Evolutionary conservation across 2,797 vertebrate species (phyloP).

Genomic region (Ataeniobius toweri): DNA sequence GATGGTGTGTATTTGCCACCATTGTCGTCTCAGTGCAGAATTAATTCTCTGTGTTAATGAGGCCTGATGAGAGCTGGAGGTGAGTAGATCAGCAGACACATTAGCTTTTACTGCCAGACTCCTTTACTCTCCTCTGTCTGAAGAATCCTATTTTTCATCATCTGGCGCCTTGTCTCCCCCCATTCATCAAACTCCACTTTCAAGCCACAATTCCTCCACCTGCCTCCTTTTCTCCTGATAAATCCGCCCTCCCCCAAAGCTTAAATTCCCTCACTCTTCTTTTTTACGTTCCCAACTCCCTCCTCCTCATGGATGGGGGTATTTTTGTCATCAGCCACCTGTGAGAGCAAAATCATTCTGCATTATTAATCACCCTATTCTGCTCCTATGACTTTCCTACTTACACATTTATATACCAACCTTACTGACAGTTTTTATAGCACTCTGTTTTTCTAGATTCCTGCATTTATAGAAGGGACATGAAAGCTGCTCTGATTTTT

Average conservation of each 20-base stretch:
- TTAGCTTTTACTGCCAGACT: slow-evolving; percentile 60
- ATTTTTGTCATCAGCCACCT: slow-evolving; percentile 72
- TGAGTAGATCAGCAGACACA: slow-evolving; percentile 64
- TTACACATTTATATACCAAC: slow-evolving; percentile 21
- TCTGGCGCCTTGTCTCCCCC: slow-evolving; percentile 57
- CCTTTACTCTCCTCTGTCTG: slow-evolving; percentile 41
- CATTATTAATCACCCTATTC: slow-evolving; percentile 67
- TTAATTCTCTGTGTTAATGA: slow-evolving; percentile 64
- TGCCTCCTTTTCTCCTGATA: slow-evolving; percentile 45
- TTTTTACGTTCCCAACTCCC: slow-evolving; percentile 4
- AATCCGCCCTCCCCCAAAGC: not conserved
- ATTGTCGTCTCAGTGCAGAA: slow-evolving; percentile 8
- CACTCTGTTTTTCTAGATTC: not conserved
- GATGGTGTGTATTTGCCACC: not conserved
- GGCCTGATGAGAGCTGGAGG: slow-evolving; percentile 66
- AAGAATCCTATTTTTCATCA: slow-evolving; percentile 68
- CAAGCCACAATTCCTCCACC: slow-evolving; percentile 47
- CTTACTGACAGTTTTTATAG: not conserved
- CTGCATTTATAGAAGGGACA: not conserved
- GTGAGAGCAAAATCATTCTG: slow-evolving; percentile 70
- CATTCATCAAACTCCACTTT: slow-evolving; percentile 66
- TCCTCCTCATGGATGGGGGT: slow-evolving; percentile 39
- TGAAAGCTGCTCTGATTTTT: not conserved
- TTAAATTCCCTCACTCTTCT: slow-evolving; percentile 23
- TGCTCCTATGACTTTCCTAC: slow-evolving; percentile 27